A percentile compares a stretch with the other conserved stretches of the same genome.
Evolutionary conservation across 2,797 vertebrate genomes (phyloP).

Genomic region (Leucoraja ocellata): DNA sequence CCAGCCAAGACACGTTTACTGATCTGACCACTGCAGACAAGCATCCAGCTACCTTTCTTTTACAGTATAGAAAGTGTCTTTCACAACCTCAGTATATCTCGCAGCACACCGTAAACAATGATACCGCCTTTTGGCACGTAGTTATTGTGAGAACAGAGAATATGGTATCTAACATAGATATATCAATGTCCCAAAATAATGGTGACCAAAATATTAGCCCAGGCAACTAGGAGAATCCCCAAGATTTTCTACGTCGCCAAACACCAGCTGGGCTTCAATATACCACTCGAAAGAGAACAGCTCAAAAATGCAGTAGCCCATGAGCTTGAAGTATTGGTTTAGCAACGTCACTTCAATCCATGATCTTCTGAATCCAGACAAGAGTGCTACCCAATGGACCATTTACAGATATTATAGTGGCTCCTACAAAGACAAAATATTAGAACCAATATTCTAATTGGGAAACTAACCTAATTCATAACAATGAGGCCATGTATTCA

Average conservation of each 20-base stretch:
- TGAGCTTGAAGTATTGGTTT: not conserved
- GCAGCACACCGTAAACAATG: not conserved
- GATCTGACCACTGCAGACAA: not conserved
- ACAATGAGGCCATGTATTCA: not conserved
- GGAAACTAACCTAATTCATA: not conserved
- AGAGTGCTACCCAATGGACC: no score
- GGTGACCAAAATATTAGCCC: not conserved
- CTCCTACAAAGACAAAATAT: no score
- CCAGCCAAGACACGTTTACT: not conserved
- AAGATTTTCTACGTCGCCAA: not conserved
- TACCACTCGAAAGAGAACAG: no score
- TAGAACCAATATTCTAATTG: not conserved
- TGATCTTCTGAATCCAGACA: not conserved
- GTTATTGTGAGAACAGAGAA: not conserved
- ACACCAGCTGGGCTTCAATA: not conserved
- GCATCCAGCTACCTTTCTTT: not conserved
- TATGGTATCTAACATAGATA: not conserved
- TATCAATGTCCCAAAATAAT: not conserved
- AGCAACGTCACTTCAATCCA: not conserved
- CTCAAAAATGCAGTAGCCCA: not conserved
- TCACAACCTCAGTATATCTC: not conserved
- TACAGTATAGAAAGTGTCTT: not conserved
- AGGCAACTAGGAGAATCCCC: no score
- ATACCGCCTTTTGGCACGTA: not conserved
- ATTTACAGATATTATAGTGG: not conserved